Evolutionary conservation across 2,797 vertebrate species (phyloP), one percentile per base, ranked within the genome.

Genomic region (Diceros bicornis): DNA sequence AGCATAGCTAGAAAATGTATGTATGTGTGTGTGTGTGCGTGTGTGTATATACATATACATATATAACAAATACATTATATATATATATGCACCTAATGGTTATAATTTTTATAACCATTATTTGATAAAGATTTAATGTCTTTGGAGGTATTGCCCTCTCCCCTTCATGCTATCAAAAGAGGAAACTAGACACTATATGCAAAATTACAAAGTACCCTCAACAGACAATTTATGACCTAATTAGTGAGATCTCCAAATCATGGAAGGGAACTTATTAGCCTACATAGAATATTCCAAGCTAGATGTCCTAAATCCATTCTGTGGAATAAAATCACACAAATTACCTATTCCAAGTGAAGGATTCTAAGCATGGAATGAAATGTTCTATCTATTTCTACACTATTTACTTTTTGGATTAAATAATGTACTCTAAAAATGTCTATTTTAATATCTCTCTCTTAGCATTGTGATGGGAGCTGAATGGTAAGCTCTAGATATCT

Each of bases 321-420:
- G 7, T 17, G 13, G 34, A 66, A 62, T 88, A 81, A 95, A 83
- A 93, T 85, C 72, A 57, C 61, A 44, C 7, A 16, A 18, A 50
- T 72, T 55, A 21, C 32, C 44, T 82, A 4, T 32, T 86, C 34
- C 59, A 59, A 52, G 2, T 41, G 44, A 66, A 25, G 50, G 62
- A n/a, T 27, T 78, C 69, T 71, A 74, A 71, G 23, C 27, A 27
- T 44, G 47, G n/a, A 85, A 41, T 71, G 50, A 85, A 86, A 68
- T 71, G 10, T 66, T 94, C 71, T 83, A 6, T 94, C 71, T 83
- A 7, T 83, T 95, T 97, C 66, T 87, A 71, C 27, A 72, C 44
- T 85, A 68, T 69, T 81, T 20, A 68, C 34, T 68, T 83, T 69
- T 57, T 82, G 6, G 29, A 90, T 86, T 69, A 69, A 91, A 44